Evolutionary conservation across 2,113 vertebrate genomes (phyloP), one percentile per base, ranked within the genome.

Genomic region (Bostrychus sinensis): DNA sequence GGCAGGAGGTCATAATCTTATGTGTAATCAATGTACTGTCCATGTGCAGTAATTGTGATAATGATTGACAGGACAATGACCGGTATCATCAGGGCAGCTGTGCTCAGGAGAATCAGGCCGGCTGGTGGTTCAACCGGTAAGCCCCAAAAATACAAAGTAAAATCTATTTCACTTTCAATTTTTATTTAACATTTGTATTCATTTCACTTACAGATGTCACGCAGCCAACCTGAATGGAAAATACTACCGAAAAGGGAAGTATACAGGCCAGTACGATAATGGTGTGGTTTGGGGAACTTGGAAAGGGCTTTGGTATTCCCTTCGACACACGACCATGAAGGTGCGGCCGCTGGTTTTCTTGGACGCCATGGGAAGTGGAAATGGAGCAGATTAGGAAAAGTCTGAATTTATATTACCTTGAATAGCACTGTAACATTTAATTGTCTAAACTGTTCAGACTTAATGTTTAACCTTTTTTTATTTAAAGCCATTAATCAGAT

Each of bases 81-180:
- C 91, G 92, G 28, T 96, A 91, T 80, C 72, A 90, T 56, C 84
- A 90, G 43, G 95, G 95, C 72, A 95, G 82, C 88, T 97, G 95
- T 67, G 94, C 95, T 0, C 43, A 85, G 60, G 95, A 96, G 82
- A 95, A 93, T 64, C 83, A 85, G 45, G 91, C 88, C 0, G 95
- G 95, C 6, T 96, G 95, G 95, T 97, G 95, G 95, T 97, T 92
- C 64, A 97, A 96, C 91, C 94, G 95, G 95, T 96, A 86, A 76
- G 37, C n/a, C n/a, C n/a, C n/a, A n/a, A n/a, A n/a, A n/a, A n/a
- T n/a, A n/a, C n/a, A n/a, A n/a, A n/a, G n/a, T n/a, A n/a, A n/a
- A n/a, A n/a, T n/a, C n/a, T n/a, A n/a, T n/a, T n/a, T n/a, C 13
- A 39, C 2, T 16, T 39, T 16, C 62, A 38, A 10, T 4, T 67